Base-by-base conservation (phyloP, 2,888 invertebrate genomes). In the Hartigia nigra region DNA sequence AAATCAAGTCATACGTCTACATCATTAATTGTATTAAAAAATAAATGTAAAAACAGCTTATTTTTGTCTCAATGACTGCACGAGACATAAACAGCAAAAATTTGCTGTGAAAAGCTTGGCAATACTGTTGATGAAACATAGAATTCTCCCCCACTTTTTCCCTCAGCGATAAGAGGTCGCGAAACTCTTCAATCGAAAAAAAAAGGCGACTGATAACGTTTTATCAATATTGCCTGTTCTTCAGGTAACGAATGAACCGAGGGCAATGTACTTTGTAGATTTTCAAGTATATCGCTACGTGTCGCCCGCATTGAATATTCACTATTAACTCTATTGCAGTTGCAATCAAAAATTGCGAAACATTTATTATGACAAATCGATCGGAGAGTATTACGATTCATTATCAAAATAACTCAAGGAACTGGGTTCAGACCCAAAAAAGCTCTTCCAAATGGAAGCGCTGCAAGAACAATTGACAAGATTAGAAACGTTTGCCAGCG, bases 321-420 rank as follows among this genome's bases (percentile, higher is more conserved):
- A 88, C 4, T 91, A 91, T 80, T 86, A 88, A 81, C 82, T 92
- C 12, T 91, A 88, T 78, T 87, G 88, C 4, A 88, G 89, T 55
- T 86, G 87, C 12, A 81, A 86, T 4, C 87, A 86, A 74, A 84
- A 87, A 31, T 78, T 87, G 23, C 84, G 91, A 12, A 80, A 82
- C 35, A 80, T 85, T 70, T 82, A 89, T 55, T 86, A 87, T 9
- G 86, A 91, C 34, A 76, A 87, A 32, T 86, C 88, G 37, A 79
- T 91, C 12, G 79, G 85, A 39, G 80, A 87, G 23, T 92, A 92
- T 81, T 83, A 91, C 80, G 80, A 87, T 31, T 86, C 87, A 11
- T 82, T 91, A 31, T 84, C 84, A 1, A 78, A 80, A 5, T 81
- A 82, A 75, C 81, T 91, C 9, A 55, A 75, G 76, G 76, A 82